These are phyloP conservation scores for Anticlea derivata DNA, from an alignment of 2,888 invertebrate genomes.

Conservation along the genomic window DNA sequence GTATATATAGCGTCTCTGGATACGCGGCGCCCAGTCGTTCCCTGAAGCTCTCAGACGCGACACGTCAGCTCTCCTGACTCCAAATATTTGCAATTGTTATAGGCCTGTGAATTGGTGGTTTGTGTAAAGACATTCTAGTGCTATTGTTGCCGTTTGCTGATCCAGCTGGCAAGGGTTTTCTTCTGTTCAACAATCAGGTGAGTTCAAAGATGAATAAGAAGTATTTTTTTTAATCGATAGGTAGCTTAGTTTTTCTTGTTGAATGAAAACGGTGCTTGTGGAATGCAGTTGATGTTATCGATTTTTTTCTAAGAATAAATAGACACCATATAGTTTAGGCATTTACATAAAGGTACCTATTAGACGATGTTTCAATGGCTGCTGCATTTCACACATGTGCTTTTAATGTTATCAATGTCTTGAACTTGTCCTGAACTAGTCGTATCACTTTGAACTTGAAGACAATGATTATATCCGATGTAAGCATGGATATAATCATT, in stretches of 20 bases:
- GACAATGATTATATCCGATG: not conserved
- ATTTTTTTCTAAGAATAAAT: slow-evolving; percentile 18
- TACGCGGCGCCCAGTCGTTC: slow-evolving; percentile 75
- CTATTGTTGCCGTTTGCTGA: slow-evolving; percentile 40
- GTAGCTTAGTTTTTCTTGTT: slow-evolving; percentile 5
- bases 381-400: not conserved
- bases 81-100: slow-evolving; percentile 36
- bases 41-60: slow-evolving; percentile 48
- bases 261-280: not conserved
- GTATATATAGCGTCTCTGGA: slow-evolving; percentile 70
- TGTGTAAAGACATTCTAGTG: slow-evolving; percentile 51
- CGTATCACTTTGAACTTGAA: not conserved
- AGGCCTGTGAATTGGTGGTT: slow-evolving; percentile 56
- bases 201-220: slow-evolving; percentile 18
- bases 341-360: too few relatives aligned
- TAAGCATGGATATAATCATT: too few relatives aligned
- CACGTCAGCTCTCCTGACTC: slow-evolving; percentile 45
- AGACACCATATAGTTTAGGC: too few relatives aligned
- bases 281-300: slow-evolving; percentile 17
- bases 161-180: slow-evolving; percentile 23
- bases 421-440: not conserved
- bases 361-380: too few relatives aligned
- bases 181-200: slow-evolving; percentile 39
- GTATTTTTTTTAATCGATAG: slow-evolving; percentile 8
- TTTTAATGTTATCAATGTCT: not conserved